These are phyloP conservation scores for Akabosia matsudoensis DNA, from an alignment of 1,140 invertebrate genomes.

Conservation along the genomic window DNA sequence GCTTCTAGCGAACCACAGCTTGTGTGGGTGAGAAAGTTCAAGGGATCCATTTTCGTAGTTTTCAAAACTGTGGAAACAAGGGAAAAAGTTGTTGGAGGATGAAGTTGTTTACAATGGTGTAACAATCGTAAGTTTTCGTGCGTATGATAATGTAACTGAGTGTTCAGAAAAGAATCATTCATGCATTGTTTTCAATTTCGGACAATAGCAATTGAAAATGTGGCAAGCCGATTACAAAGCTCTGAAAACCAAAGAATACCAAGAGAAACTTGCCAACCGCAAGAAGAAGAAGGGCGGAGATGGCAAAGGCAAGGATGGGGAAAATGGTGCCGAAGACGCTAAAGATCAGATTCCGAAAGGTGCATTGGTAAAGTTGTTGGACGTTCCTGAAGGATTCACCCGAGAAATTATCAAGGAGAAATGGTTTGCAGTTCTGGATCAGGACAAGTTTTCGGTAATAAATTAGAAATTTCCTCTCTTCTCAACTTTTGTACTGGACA, in stretches of 20 bases:
- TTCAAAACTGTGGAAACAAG: constrained; percentile 40
- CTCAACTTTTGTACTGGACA: neutral
- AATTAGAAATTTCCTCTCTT: neutral
- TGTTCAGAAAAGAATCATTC: neutral
- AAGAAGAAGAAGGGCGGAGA: neutral
- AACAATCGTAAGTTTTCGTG: constrained; percentile 6
- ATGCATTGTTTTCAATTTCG: constrained; percentile 2
- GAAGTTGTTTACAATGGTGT: constrained; percentile 18
- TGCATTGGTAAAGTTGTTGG: constrained; percentile 33
- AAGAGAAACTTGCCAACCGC: neutral
- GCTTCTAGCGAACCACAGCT: neutral
- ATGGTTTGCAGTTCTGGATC: constrained; percentile 21
- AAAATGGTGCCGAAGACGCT: constrained; percentile 23
- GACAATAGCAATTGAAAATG: constrained; percentile 15
- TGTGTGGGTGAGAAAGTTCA: constrained; percentile 38
- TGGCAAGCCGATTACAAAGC: constrained; percentile 16
- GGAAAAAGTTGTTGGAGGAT: constrained; percentile 25
- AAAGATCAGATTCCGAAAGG: constrained; percentile 12
- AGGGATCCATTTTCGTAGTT: constrained; percentile 44
- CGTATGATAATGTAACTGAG: neutral
- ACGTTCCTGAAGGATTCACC: constrained; percentile 33
- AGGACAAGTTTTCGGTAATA: constrained; percentile 32
- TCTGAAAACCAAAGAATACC: constrained; percentile 15
- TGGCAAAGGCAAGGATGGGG: neutral
- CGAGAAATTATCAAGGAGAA: constrained; percentile 37